Percentiles rank a stretch among this genome's conserved stretches.
phyloP scores from a whole-genome alignment of 2,113 vertebrate genomes.

The Synodontis membranacea region DNA sequence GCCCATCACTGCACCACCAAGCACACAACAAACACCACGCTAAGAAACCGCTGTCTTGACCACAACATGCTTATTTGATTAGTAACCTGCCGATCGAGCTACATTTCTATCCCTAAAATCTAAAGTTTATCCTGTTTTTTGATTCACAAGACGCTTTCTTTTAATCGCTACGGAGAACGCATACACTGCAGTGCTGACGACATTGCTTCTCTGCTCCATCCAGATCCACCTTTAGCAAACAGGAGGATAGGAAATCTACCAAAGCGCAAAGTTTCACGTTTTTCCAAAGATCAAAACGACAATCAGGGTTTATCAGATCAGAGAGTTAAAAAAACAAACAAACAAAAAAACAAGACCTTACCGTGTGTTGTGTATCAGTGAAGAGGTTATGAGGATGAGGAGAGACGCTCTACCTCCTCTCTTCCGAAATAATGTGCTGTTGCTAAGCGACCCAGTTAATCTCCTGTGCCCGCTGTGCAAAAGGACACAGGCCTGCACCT shows the following conservation, averaged over 20 bases:
- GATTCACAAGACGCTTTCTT: background rate
- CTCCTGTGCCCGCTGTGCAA: background rate
- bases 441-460: background rate
- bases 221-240: background rate
- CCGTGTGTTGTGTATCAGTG: background rate
- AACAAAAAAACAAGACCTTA: background rate
- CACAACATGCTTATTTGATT: background rate
- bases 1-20: conserved; percentile 42
- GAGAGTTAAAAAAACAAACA: too few species aligned
- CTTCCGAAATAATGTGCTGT: conserved; percentile 19
- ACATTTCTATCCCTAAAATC: background rate
- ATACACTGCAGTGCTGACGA: background rate
- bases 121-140: too few species aligned
- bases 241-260: background rate
- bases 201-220: background rate
- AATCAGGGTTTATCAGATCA: background rate
- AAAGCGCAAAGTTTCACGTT: too few species aligned
- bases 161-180: too few species aligned
- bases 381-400: background rate
- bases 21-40: background rate
- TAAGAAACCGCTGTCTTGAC: background rate
- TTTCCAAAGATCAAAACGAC: background rate
- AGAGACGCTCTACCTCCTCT: conserved; percentile 2
- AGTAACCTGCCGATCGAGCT: background rate
- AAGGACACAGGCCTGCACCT: background rate